Base-by-base conservation (phyloP, 2,888 invertebrate species). In the Eupeodes luniger region DNA sequence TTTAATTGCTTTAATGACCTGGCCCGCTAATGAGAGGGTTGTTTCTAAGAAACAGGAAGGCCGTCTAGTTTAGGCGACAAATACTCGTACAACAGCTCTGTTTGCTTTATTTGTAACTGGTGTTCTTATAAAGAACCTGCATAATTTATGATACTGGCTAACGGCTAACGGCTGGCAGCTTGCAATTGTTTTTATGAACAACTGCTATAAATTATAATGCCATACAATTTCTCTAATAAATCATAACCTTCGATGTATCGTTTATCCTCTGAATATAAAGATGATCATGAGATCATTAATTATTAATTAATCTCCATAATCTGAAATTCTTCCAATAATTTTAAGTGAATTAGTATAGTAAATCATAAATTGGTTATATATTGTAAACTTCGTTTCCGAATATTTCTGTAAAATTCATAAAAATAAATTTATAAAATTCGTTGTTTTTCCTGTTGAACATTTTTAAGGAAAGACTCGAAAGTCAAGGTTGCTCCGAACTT, bases 1-100 rank as follows among this genome's bases (percentile, higher is more conserved):
- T 83, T 72, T 80, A 87, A 87, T 87, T 87, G 83, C 80, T 84
- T 83, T 80, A 83, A 87, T 83, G 86, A 87, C 86, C 86, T 83
- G 66, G 49, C 47, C 70, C 76, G 77, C 59, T 87, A 83, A 82
- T 83, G 80, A 83, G 72, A 40, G 61, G 44, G 44, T 59, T 72
- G 44, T 40, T 75, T 27, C 11, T 12, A 79, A 55, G 16, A 55
- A 40, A 79, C 74, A 59, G 51, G 57, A 81, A 67, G 9, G 47
- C 19, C 9, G 19, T 53, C 67, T 49, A 49, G 19, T 27, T 11
- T 9, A 55, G n/a, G n/a, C 19, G 27, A 66, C 59, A 34, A 59
- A 36, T 7, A 51, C 27, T 27, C 3, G 3, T 3, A 27, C 44
- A n/a, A 75, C 27, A 5, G 14, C 16, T 27, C 16, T 67, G 27